Conservation (phyloP, 2,888 invertebrate species). For the Phortica okadai region DNA sequence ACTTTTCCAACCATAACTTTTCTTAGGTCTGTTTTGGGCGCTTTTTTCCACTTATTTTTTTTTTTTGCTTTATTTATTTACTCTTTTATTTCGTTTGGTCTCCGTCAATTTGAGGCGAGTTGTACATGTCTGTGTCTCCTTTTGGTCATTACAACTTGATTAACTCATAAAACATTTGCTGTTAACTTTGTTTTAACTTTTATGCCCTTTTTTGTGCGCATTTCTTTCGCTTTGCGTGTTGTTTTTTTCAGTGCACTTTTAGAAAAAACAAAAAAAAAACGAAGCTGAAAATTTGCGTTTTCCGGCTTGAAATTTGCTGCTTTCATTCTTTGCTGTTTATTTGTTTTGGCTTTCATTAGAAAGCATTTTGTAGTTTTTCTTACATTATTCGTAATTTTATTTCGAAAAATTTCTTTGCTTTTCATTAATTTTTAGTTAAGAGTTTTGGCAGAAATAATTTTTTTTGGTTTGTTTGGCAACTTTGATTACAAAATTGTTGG, state of each 20-base stretch:
- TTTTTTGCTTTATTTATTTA: slow-evolving; percentile 3
- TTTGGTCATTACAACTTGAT: slow-evolving; percentile 69
- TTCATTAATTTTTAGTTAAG: slow-evolving; percentile 11
- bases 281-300: slow-evolving; percentile 28
- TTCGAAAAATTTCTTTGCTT: background rate
- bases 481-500: slow-evolving; percentile 68
- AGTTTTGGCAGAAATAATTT: background rate
- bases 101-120: background rate
- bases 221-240: background rate
- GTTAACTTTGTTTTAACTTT: slow-evolving; percentile 66
- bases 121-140: slow-evolving; percentile 23
- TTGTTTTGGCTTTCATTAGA: slow-evolving; percentile 1
- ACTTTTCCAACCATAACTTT: background rate
- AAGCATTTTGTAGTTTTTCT: slow-evolving; percentile 8
- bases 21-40: background rate
- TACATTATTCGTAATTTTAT: background rate
- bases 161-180: slow-evolving; percentile 69
- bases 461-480: slow-evolving; percentile 52
- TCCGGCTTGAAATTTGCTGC: slow-evolving; percentile 21
- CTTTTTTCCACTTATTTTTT: slow-evolving; percentile 6
- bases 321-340: slow-evolving; percentile 4
- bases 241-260: background rate
- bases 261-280: background rate
- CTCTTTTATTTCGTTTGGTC: background rate
- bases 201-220: slow-evolving; percentile 58